Conservation (phyloP, 2,797 vertebrate species). For the Tamandua tetradactyla region DNA sequence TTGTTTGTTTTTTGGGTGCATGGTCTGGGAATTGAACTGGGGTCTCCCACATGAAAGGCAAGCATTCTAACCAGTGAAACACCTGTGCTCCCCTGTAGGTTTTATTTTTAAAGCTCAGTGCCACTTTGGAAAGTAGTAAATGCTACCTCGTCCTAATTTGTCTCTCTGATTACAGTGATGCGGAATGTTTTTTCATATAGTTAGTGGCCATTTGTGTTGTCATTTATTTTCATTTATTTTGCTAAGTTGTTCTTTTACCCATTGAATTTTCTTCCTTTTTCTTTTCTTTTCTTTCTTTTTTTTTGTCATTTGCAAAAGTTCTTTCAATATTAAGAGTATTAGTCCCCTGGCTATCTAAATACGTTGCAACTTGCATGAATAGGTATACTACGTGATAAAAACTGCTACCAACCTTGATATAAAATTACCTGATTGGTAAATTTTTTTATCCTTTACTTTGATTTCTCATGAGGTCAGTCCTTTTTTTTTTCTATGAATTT, state of each 20-base stretch:
- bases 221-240: conserved; percentile 41
- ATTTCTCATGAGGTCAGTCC: not conserved
- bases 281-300: conserved; percentile 36
- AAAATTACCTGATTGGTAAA: not conserved
- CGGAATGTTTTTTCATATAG: not conserved
- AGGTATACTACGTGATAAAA: not conserved
- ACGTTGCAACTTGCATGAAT: not conserved
- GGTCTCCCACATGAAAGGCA: too few relatives aligned
- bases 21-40: too few relatives aligned
- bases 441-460: not conserved
- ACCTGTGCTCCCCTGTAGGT: too few relatives aligned
- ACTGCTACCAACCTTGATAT: not conserved
- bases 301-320: conserved; percentile 31
- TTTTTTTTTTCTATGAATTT: not conserved
- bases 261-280: not conserved
- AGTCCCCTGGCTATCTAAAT: conserved; percentile 1
- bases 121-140: conserved; percentile 1
- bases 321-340: not conserved
- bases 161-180: not conserved
- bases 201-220: not conserved
- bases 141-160: not conserved
- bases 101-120: conserved; percentile 16
- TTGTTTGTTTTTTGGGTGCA: too few relatives aligned
- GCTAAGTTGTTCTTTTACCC: conserved; percentile 19
- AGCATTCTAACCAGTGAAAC: too few relatives aligned